Percentiles rank a stretch among this genome's conserved stretches.
Conservation (phyloP, 2,888 invertebrate species). For the Dynastes hyllus region DNA sequence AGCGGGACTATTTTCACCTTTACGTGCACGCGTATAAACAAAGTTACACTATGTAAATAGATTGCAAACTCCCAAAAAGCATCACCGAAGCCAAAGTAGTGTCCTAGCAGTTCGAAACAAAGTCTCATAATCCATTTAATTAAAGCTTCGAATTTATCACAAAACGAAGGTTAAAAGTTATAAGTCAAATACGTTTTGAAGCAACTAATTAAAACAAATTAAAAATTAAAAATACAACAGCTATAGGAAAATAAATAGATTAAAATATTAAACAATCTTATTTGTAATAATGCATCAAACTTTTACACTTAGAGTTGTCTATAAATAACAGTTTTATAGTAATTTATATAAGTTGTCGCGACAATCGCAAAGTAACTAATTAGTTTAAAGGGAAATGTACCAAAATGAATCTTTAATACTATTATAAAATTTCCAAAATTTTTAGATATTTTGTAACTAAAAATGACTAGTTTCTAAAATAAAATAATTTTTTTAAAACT, state of each 20-base stretch:
- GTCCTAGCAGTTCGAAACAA: slow-evolving; percentile 42
- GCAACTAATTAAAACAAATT: neutral
- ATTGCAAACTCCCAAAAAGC: slow-evolving; percentile 50
- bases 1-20: neutral
- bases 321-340: too few species aligned
- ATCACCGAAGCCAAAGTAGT: slow-evolving; percentile 48
- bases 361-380: too few species aligned
- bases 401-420: too few species aligned
- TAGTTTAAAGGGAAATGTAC: too few species aligned
- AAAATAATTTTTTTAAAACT: neutral
- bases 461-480: neutral
- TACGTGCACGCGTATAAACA: neutral
- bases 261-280: too few species aligned
- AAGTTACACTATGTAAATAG: slow-evolving; percentile 45
- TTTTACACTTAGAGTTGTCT: too few species aligned
- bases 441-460: neutral
- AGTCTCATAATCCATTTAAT: slow-evolving; percentile 36
- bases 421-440: too few species aligned
- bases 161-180: slow-evolving; percentile 1
- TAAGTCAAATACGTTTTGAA: neutral
- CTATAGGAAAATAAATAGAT: too few species aligned
- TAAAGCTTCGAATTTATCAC: slow-evolving; percentile 24
- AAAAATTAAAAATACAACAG: too few species aligned
- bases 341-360: too few species aligned
- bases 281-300: too few species aligned